A percentile compares a stretch with the other conserved stretches of the same genome.
phyloP scores from a whole-genome alignment of 1,140 invertebrate species.

The Sitobion miscanthi region DNA sequence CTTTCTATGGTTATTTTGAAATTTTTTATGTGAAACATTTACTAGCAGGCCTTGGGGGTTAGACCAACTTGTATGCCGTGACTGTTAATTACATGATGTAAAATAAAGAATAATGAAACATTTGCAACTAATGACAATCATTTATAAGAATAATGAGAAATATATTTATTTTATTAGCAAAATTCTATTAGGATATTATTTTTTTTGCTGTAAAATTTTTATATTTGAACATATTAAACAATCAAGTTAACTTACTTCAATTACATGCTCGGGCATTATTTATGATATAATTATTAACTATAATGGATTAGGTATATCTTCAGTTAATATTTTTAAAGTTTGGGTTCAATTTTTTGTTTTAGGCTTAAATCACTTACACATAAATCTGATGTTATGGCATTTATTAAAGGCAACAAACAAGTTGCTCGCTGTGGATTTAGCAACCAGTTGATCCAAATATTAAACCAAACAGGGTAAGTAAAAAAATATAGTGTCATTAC shows the following conservation, averaged over 20 bases:
- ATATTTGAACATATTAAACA: background rate
- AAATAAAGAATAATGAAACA: too few species aligned
- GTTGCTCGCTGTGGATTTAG: constrained; percentile 93
- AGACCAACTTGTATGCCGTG: too few species aligned
- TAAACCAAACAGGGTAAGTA: constrained; percentile 68
- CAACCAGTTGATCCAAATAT: constrained; percentile 80
- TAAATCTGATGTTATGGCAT: constrained; percentile 86
- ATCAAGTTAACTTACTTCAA: background rate
- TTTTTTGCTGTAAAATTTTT: background rate
- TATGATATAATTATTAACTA: background rate
- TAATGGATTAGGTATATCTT: background rate
- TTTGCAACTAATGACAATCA: too few species aligned
- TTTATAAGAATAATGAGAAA: too few species aligned
- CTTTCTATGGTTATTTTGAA: too few species aligned
- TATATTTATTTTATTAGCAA: too few species aligned
- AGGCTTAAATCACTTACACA: constrained; percentile 84
- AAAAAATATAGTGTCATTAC: background rate
- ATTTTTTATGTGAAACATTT: too few species aligned
- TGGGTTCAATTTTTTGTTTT: constrained; percentile 32
- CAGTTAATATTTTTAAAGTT: background rate
- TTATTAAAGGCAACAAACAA: constrained; percentile 93
- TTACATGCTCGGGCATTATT: background rate
- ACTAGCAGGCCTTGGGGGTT: too few species aligned
- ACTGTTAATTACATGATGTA: too few species aligned
- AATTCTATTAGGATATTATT: too few species aligned